Percentiles rank a stretch among this genome's conserved stretches.
Evolutionary conservation across 23 tunicate genomes (phyloP).

Genomic region (Clavelina lepadiformis): DNA sequence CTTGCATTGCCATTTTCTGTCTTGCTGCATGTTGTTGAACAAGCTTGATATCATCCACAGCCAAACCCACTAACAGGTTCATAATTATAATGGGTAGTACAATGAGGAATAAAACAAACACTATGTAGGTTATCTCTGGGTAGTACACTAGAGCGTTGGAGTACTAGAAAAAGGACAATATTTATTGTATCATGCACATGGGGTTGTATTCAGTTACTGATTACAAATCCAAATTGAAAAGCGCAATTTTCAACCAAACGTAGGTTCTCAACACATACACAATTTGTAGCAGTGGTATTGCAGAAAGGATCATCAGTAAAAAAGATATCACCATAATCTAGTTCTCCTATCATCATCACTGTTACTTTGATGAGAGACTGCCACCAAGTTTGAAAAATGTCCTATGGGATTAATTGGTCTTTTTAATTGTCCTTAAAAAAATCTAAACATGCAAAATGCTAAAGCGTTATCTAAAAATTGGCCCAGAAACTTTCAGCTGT

Average conservation of each 20-base stretch:
- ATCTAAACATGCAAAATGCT: background rate
- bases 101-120: constrained; percentile 7
- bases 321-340: constrained; percentile 33
- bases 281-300: too few species aligned
- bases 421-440: background rate
- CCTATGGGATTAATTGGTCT: background rate
- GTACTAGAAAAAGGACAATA: background rate
- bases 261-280: background rate
- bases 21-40: constrained; percentile 23
- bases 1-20: constrained; percentile 37
- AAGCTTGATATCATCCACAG: constrained; percentile 49
- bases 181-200: too few species aligned
- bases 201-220: too few species aligned
- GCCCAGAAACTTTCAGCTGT: background rate
- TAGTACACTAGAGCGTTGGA: constrained; percentile 6
- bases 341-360: constrained; percentile 50
- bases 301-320: constrained; percentile 15
- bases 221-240: background rate
- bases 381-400: constrained; percentile 30
- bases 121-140: background rate
- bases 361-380: constrained; percentile 16
- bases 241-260: background rate
- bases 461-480: background rate
- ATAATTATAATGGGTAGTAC: constrained; percentile 35
- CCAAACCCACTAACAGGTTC: constrained; percentile 47